Evolutionary conservation across 2,888 invertebrate species (phyloP).

Genomic region (Anorthoa munda): DNA sequence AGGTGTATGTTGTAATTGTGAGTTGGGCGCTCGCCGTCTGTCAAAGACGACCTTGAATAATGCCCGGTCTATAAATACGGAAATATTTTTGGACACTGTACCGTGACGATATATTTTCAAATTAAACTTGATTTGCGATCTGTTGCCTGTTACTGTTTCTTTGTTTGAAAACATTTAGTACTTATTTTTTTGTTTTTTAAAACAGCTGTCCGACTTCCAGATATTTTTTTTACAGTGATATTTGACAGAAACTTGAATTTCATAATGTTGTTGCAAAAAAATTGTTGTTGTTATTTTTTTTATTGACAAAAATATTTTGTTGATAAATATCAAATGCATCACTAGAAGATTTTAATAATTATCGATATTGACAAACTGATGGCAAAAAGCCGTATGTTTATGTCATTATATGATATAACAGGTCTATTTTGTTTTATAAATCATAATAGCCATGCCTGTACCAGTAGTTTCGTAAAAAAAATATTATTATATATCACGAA

Average conservation of each 20-base stretch:
- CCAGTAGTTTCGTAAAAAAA: not conserved
- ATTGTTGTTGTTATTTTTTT: conserved; percentile 9
- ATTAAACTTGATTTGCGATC: conserved; percentile 77
- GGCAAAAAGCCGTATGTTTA: too few species aligned
- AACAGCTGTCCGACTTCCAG: conserved; percentile 61
- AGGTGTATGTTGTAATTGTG: conserved; percentile 80
- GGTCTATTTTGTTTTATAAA: not conserved
- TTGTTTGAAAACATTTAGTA: conserved; percentile 68
- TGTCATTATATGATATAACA: not conserved
- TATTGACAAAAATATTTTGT: not conserved
- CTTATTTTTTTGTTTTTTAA: conserved; percentile 29
- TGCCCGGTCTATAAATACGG: conserved; percentile 88
- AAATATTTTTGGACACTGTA: conserved; percentile 86
- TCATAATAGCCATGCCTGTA: too few species aligned
- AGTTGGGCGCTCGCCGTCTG: conserved; percentile 81
- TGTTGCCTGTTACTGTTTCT: conserved; percentile 67
- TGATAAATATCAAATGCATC: too few species aligned
- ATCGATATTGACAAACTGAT: too few species aligned
- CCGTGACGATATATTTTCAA: conserved; percentile 77
- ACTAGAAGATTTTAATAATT: not conserved
- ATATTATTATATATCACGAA: not conserved
- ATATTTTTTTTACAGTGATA: conserved; percentile 19
- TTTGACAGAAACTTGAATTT: conserved; percentile 46
- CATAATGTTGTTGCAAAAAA: conserved; percentile 68
- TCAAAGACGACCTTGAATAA: conserved; percentile 88